These are phyloP conservation scores for Theonella swinhoei DNA, from an alignment of 37 sponge, comb jelly and placozoan genomes.

Conservation along the genomic window DNA sequence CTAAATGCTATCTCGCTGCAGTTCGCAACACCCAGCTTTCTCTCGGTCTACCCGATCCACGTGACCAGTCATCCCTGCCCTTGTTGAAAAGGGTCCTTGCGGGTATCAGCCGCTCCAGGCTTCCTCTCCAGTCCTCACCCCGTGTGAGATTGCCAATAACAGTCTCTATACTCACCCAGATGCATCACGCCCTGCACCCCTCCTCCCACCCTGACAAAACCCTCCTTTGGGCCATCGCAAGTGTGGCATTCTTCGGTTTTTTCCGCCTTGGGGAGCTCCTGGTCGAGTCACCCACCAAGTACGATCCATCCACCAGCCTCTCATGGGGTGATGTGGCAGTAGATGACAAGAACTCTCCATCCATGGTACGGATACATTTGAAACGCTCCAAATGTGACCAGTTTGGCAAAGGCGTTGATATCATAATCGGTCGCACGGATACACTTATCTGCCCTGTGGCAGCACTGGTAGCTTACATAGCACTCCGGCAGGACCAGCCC, in stretches of 20 bases:
- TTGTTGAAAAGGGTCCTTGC: not conserved
- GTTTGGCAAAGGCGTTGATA: slow-evolving; percentile 2
- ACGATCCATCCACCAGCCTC: slow-evolving; percentile 7
- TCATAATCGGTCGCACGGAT: not conserved
- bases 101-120: slow-evolving; percentile 8
- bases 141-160: slow-evolving; percentile 1
- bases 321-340: slow-evolving; percentile 11
- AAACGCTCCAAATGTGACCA: no score
- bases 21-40: slow-evolving; percentile 1
- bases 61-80: slow-evolving; percentile 15
- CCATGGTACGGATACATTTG: not conserved
- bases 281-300: not conserved
- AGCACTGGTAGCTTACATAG: slow-evolving; percentile 1
- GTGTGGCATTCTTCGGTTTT: slow-evolving; percentile 49
- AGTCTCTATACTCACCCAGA: not conserved
- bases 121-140: no score
- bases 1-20: slow-evolving; percentile 1
- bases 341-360: not conserved
- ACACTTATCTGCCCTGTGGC: slow-evolving; percentile 2
- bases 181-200: not conserved
- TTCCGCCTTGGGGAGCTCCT: slow-evolving; percentile 39
- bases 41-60: slow-evolving; percentile 12
- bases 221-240: slow-evolving; percentile 39
- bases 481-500: not conserved
- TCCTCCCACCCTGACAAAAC: not conserved